phyloP scores from a whole-genome alignment of 2,888 invertebrate genomes.

The Apotomis turbidana region DNA sequence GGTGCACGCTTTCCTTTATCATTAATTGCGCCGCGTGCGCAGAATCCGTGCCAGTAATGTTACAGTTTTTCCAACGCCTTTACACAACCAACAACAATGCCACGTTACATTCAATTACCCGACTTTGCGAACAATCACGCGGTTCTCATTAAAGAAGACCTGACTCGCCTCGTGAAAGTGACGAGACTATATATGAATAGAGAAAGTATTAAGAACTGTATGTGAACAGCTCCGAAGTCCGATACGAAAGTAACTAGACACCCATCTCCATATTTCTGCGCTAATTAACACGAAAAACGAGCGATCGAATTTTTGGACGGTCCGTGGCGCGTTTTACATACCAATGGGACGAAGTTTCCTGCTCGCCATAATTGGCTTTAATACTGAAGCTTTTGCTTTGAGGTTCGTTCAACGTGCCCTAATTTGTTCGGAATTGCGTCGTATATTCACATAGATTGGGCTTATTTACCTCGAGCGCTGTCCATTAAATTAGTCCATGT shows the following conservation, averaged over 20 bases:
- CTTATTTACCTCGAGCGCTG: slow-evolving; percentile 10
- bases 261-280: slow-evolving; percentile 52
- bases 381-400: slow-evolving; percentile 20
- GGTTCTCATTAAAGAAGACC: slow-evolving; percentile 66
- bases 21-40: slow-evolving; percentile 30
- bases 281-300: slow-evolving; percentile 46
- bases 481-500: slow-evolving; percentile 26
- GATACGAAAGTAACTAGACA: slow-evolving; percentile 63
- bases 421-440: slow-evolving; percentile 15
- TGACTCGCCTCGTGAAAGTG: slow-evolving; percentile 67
- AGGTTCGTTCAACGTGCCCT: slow-evolving; percentile 12
- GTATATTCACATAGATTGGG: slow-evolving; percentile 16
- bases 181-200: slow-evolving; percentile 72
- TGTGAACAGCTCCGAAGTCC: slow-evolving; percentile 58
- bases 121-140: slow-evolving; percentile 64
- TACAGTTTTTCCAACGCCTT: slow-evolving; percentile 55
- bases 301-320: slow-evolving; percentile 27
- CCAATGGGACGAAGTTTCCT: slow-evolving; percentile 10
- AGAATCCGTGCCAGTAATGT: slow-evolving; percentile 49
- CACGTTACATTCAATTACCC: slow-evolving; percentile 62
- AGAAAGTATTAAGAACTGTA: slow-evolving; percentile 69
- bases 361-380: slow-evolving; percentile 21
- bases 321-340: slow-evolving; percentile 4
- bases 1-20: slow-evolving; percentile 36
- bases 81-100: slow-evolving; percentile 63